phyloP scores from a whole-genome alignment of 2,113 vertebrate species.

The Colius striatus region DNA sequence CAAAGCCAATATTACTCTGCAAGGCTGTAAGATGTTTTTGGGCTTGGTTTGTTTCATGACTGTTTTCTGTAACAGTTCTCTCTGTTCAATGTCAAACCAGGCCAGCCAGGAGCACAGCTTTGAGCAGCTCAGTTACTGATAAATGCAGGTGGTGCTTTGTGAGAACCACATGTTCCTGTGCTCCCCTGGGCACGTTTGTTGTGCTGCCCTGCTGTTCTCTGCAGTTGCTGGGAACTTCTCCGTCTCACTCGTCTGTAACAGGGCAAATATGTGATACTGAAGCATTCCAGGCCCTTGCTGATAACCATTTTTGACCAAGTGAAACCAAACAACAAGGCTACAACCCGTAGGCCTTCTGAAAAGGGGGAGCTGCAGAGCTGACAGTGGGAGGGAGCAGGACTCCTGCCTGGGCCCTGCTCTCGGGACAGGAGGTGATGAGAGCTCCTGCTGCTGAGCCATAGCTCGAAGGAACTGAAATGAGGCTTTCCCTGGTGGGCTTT shows the following conservation, averaged over 20 bases:
- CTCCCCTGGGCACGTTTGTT: neutral
- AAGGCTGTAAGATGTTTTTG: neutral
- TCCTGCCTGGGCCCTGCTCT: neutral
- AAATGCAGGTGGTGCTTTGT: neutral
- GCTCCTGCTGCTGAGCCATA: neutral
- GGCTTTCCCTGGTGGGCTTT: neutral
- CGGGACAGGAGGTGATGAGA: neutral
- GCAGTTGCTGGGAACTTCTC: neutral
- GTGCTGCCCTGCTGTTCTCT: neutral
- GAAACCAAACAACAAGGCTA: neutral
- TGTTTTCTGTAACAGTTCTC: neutral
- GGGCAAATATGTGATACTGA: neutral
- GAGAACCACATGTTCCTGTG: neutral
- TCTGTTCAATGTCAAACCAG: neutral
- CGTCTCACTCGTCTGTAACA: rapidly evolving
- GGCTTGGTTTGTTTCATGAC: neutral
- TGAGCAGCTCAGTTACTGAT: neutral
- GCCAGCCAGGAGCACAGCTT: neutral
- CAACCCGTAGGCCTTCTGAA: rapidly evolving
- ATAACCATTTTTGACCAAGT: neutral
- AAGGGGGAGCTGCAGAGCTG: neutral
- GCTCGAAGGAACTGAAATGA: neutral
- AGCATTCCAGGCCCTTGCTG: neutral
- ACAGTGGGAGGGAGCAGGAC: neutral
- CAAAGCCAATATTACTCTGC: neutral